Evolutionary conservation across 2,797 vertebrate species (phyloP), one percentile per base, ranked within the genome.

Genomic region (Arremon brunneinucha): DNA sequence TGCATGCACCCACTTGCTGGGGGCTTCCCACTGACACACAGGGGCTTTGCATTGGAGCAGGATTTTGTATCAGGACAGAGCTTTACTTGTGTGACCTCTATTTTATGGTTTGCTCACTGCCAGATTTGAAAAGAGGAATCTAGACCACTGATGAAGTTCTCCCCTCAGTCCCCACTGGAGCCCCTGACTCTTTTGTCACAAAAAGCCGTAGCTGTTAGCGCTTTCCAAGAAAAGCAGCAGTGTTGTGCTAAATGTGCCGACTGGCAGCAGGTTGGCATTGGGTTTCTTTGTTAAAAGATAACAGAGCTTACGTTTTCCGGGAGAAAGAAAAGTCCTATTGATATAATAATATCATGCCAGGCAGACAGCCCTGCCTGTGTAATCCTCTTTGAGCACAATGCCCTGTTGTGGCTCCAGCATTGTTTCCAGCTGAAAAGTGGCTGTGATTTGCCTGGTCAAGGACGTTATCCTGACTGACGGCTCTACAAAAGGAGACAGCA

Each of bases 311-410:
- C 5, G 70, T 95, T 94, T 96, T 80, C 71, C 2, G 9, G 70
- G 94, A 95, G 95, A 96, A 96, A 96, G 89, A 93, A 80, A 96
- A 94, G 92, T 97, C 86, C 87, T 95, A 93, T 94, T 96, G 96
- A 94, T 96, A 95, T 93, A 97, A 97, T 97, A 96, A 97, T 93
- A 97, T 95, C 96, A 96, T 96, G 96, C 95, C 95, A 96, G 91
- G 96, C 96, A 95, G 94, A 96, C 94, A 95, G 94, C 83, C 79
- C 89, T 88, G 94, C 92, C 82, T 93, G 90, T 96, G 95, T 97
- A 97, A 97, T 96, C 96, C 96, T 1, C 79, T 95, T 93, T 96
- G 89, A 96, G 87, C 92, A 97, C 94, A 97, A 97, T 86, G 94
- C 87, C 2, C 34, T 83, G 95, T 85, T 97, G 95, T 84, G 90